Conservation (phyloP, 2,113 vertebrate species). For the Trachemys scripta region DNA sequence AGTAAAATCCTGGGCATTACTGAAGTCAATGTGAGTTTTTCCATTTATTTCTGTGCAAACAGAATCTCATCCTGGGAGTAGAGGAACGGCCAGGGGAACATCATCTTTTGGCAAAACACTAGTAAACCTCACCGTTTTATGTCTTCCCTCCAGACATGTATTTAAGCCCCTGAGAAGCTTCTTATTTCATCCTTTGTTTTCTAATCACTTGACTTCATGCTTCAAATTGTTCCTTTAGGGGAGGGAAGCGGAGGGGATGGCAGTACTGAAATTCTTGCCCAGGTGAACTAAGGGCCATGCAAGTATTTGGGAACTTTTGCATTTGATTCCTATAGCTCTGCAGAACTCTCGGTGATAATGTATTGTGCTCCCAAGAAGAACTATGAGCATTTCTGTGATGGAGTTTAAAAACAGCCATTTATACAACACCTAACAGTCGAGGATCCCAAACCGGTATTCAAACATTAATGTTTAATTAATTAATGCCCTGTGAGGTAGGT, state of each 20-base stretch:
- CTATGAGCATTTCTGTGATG: neutral
- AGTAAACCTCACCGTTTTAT: neutral
- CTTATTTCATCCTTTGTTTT: neutral
- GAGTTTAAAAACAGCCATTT: neutral
- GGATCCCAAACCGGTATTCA: neutral
- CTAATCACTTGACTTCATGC: neutral
- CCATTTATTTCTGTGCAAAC: constrained; percentile 60
- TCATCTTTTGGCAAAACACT: neutral
- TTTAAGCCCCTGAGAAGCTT: neutral
- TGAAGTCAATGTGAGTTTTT: constrained; percentile 6
- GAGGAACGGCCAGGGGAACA: constrained; percentile 28
- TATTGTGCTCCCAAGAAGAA: neutral
- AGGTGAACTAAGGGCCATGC: neutral
- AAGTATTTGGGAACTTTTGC: neutral
- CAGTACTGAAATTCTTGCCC: neutral
- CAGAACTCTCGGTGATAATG: neutral
- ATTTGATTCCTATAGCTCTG: neutral
- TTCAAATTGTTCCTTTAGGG: neutral
- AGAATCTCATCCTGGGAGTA: neutral
- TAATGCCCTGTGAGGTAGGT: neutral
- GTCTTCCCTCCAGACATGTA: neutral
- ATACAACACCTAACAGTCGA: neutral
- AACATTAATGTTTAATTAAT: neutral
- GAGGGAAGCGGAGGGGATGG: neutral
- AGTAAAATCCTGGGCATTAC: neutral